Conservation (phyloP, 2,113 vertebrate genomes). For the Zosterops pallidus region DNA sequence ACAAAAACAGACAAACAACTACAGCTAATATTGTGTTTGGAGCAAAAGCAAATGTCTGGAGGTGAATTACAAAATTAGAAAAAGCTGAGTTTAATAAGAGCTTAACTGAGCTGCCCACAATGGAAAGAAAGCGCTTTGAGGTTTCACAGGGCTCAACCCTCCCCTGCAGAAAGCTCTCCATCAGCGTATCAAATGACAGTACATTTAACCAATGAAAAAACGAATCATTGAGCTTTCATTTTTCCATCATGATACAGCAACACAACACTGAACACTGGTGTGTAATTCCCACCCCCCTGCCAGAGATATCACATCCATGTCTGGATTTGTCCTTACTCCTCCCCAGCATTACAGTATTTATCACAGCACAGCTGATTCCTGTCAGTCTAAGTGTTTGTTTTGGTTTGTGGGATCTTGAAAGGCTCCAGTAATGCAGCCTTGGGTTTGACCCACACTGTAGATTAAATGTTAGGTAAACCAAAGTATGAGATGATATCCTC, state of each 20-base stretch:
- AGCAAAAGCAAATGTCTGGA: slow-evolving; percentile 51
- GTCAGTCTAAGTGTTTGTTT: neutral
- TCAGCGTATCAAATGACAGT: slow-evolving; percentile 12
- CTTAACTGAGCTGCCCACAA: slow-evolving; percentile 2
- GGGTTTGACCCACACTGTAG: neutral
- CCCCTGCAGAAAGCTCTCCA: neutral
- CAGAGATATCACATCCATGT: neutral
- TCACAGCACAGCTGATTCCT: neutral
- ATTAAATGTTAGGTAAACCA: neutral
- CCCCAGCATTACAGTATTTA: neutral
- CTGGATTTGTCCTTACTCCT: neutral
- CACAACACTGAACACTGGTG: neutral
- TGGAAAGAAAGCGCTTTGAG: slow-evolving; percentile 57
- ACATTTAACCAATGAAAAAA: slow-evolving; percentile 9
- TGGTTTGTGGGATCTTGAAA: neutral
- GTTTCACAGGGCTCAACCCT: neutral
- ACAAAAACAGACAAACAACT: slow-evolving; percentile 33
- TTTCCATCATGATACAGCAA: neutral
- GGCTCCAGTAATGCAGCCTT: neutral
- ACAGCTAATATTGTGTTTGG: slow-evolving; percentile 25
- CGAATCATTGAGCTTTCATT: neutral
- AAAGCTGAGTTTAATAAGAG: slow-evolving; percentile 29
- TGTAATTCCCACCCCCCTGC: neutral
- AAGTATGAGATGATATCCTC: neutral
- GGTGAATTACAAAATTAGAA: slow-evolving; percentile 49